These are phyloP conservation scores for Zosterops borbonicus DNA, from an alignment of 2,113 vertebrate genomes.

Conservation along the genomic window DNA sequence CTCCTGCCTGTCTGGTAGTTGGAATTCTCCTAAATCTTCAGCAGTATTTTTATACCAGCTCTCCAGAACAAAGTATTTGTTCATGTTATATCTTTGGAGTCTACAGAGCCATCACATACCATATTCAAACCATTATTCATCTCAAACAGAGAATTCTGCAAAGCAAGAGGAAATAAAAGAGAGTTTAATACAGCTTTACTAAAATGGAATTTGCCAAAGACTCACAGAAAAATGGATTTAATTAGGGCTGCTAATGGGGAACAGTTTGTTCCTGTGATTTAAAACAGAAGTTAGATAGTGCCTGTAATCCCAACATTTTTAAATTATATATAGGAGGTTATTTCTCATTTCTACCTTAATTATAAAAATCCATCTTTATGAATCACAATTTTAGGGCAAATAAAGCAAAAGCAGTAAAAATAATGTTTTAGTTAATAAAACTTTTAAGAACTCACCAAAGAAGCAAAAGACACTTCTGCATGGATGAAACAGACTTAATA, in stretches of 20 bases:
- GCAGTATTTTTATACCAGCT: background rate
- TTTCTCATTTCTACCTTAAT: slow-evolving; percentile 73
- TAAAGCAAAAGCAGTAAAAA: slow-evolving; percentile 38
- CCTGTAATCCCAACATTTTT: slow-evolving; percentile 69
- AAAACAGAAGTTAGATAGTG: slow-evolving; percentile 61
- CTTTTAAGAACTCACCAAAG: background rate
- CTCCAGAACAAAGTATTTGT: background rate
- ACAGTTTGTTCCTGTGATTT: slow-evolving; percentile 72
- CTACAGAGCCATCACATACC: background rate
- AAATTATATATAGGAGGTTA: slow-evolving; percentile 71
- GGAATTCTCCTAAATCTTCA: background rate
- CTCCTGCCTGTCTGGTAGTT: background rate
- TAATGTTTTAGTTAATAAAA: slow-evolving; percentile 33
- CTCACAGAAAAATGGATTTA: slow-evolving; percentile 78
- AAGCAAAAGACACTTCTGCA: background rate
- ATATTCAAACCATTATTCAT: background rate
- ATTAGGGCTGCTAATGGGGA: slow-evolving; percentile 77
- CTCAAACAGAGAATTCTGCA: slow-evolving; percentile 48
- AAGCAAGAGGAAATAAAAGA: slow-evolving; percentile 66
- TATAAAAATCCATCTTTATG: slow-evolving; percentile 66
- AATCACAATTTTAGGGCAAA: slow-evolving; percentile 53
- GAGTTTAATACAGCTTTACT: slow-evolving; percentile 66
- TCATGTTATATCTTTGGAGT: background rate
- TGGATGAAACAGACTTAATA: background rate
- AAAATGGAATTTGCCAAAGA: slow-evolving; percentile 76